A percentile compares a stretch with the other conserved stretches of the same genome.
Conservation (phyloP, 2,797 vertebrate species). For the Pseudopleuronectes americanus region DNA sequence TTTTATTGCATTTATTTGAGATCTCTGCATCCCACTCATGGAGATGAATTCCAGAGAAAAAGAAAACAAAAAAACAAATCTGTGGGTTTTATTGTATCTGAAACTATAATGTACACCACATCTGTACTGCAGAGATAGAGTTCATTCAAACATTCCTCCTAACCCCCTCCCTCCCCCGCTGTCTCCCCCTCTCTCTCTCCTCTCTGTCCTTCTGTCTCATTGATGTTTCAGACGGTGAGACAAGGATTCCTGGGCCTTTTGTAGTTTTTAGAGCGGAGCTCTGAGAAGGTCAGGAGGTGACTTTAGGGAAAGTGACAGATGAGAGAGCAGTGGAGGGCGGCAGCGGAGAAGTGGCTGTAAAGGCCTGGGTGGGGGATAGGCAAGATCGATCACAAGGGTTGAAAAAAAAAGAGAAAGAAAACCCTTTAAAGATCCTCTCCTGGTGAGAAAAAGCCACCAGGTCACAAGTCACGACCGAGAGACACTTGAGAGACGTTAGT, state of each 20-base stretch:
- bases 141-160: constrained; percentile 61
- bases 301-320: constrained; percentile 78
- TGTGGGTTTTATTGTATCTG: constrained; percentile 54
- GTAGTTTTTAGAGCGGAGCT: constrained; percentile 64
- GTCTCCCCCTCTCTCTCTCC: not conserved
- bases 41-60: constrained; percentile 63
- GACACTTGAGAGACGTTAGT: constrained; percentile 71
- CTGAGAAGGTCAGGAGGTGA: constrained; percentile 69
- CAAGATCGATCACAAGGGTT: constrained; percentile 75
- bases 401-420: constrained; percentile 34
- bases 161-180: constrained; percentile 2
- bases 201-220: constrained; percentile 54
- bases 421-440: constrained; percentile 59
- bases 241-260: constrained; percentile 64
- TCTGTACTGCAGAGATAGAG: constrained; percentile 63
- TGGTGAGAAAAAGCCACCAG: constrained; percentile 59
- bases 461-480: constrained; percentile 78
- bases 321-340: constrained; percentile 61
- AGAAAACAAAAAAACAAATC: constrained; percentile 63
- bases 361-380: constrained; percentile 45
- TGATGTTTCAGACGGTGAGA: constrained; percentile 67
- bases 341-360: constrained; percentile 64
- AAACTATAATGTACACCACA: constrained; percentile 70
- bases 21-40: constrained; percentile 56
- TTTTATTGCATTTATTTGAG: constrained; percentile 64